Percentiles rank a stretch among this genome's conserved stretches.
Evolutionary conservation across 2,797 vertebrate species (phyloP).

Genomic region (Hephaestus fuliginosus): DNA sequence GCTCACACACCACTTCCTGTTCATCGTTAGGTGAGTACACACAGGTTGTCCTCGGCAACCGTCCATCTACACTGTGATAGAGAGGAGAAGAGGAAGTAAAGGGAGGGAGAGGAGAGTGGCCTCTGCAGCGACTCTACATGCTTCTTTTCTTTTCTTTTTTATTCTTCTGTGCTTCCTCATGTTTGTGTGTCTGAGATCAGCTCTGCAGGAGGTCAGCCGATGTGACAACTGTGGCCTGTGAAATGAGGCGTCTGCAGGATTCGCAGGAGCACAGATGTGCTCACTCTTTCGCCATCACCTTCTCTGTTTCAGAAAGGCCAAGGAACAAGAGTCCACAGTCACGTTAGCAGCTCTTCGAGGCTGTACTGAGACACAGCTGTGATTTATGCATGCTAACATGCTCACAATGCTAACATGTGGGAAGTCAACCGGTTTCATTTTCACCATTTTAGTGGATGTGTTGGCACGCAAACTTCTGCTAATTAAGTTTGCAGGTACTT

Average conservation of each 20-base stretch:
- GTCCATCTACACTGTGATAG: constrained; percentile 78
- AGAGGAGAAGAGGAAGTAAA: constrained; percentile 46
- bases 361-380: neutral
- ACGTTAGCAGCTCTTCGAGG: too few species aligned
- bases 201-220: constrained; percentile 1
- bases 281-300: neutral
- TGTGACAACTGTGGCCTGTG: neutral
- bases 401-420: neutral
- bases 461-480: neutral
- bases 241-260: constrained; percentile 11
- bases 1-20: constrained; percentile 82
- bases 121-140: constrained; percentile 8
- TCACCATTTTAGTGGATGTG: neutral
- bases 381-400: neutral
- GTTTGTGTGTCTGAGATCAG: constrained; percentile 2
- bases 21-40: constrained; percentile 83
- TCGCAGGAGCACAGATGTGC: neutral
- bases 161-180: neutral
- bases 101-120: constrained; percentile 16
- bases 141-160: constrained; percentile 10
- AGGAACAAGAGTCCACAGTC: neutral
- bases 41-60: constrained; percentile 87
- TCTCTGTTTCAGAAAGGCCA: neutral
- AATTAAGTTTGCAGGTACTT: neutral
- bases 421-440: neutral